These are phyloP conservation scores for Catharus ustulatus DNA, from an alignment of 2,797 vertebrate genomes.

Conservation along the genomic window DNA sequence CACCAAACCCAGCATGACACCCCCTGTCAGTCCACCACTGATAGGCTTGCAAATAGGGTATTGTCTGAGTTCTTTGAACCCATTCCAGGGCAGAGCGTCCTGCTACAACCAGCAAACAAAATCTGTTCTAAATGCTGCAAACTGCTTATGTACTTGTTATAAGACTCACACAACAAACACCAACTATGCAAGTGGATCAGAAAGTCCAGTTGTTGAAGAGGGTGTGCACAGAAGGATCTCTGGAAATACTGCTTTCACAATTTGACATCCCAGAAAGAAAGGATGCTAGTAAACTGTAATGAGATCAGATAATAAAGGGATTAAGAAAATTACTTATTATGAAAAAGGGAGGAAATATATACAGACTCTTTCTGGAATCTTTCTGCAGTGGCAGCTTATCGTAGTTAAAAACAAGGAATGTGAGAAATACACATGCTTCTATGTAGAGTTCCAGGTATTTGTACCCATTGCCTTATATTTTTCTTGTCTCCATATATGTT, in stretches of 20 bases:
- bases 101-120: background rate
- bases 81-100: background rate
- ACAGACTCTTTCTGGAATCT: background rate
- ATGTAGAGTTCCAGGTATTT: background rate
- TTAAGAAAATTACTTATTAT: background rate
- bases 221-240: background rate
- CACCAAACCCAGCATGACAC: background rate
- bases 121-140: background rate
- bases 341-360: background rate
- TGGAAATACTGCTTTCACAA: background rate
- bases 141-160: background rate
- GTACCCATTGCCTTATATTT: background rate
- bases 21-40: background rate
- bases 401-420: background rate
- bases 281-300: background rate
- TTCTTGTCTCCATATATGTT: background rate
- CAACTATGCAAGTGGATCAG: background rate
- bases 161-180: background rate
- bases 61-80: background rate
- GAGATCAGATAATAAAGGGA: background rate
- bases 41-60: background rate
- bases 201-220: background rate
- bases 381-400: background rate
- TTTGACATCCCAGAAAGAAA: background rate
- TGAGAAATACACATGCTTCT: background rate